Evolutionary conservation across 2,113 vertebrate species (phyloP).

Genomic region (Dinomys branickii): DNA sequence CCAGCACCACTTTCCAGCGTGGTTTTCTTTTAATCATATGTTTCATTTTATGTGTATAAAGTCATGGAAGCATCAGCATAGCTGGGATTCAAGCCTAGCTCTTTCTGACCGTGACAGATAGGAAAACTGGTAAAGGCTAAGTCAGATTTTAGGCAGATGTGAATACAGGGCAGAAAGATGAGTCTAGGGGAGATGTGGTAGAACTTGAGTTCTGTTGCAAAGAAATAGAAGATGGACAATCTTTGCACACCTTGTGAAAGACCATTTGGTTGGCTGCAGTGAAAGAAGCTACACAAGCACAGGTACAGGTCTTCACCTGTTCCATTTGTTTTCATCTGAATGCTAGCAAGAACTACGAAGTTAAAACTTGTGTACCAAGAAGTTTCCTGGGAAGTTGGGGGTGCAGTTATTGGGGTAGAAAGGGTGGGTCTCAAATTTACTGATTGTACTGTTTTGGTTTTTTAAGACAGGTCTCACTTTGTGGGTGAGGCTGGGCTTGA

Average conservation of each 20-base stretch:
- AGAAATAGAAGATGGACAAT: not conserved
- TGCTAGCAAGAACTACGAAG: not conserved
- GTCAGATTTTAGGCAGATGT: slow-evolving; percentile 28
- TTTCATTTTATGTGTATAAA: slow-evolving; percentile 32
- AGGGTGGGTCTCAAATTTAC: not conserved
- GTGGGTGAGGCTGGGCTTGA: too few species aligned
- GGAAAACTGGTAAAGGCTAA: not conserved
- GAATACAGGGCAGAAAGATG: not conserved
- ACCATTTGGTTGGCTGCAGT: not conserved
- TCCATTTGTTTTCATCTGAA: not conserved
- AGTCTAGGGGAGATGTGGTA: not conserved
- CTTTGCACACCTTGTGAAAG: not conserved
- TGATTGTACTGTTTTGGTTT: not conserved
- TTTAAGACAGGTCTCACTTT: too few species aligned
- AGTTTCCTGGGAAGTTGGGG: not conserved
- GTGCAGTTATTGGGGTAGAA: not conserved
- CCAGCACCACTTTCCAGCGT: not conserved
- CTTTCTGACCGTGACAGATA: not conserved
- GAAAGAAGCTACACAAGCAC: not conserved
- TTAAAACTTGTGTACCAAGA: slow-evolving; percentile 14
- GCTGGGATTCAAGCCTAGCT: not conserved
- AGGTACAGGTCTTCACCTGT: not conserved
- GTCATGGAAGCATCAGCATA: not conserved
- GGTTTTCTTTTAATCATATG: not conserved
- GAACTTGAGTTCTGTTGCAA: not conserved